These are phyloP conservation scores for Australoheros facetus DNA, from an alignment of 2,797 vertebrate genomes.

Conservation along the genomic window DNA sequence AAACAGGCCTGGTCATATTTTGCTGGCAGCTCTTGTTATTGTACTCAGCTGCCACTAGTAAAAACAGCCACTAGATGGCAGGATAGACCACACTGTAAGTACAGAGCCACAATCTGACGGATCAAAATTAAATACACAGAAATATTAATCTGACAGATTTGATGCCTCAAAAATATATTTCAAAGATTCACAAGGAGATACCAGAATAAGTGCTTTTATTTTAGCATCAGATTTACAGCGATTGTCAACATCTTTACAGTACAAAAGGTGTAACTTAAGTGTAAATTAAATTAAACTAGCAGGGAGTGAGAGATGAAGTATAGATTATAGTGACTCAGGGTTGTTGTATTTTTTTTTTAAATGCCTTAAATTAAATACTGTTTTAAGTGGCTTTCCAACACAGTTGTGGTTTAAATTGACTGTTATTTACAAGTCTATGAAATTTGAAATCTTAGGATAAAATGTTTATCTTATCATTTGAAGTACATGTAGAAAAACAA, in stretches of 20 bases:
- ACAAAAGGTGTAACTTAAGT: slow-evolving; percentile 52
- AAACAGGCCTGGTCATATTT: not conserved
- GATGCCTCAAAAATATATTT: not conserved
- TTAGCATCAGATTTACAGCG: slow-evolving; percentile 84
- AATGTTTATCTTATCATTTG: slow-evolving; percentile 15
- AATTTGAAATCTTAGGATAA: slow-evolving; percentile 37
- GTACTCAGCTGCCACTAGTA: slow-evolving; percentile 25
- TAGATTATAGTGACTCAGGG: slow-evolving; percentile 52
- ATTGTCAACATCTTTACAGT: slow-evolving; percentile 92
- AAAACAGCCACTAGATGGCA: slow-evolving; percentile 73
- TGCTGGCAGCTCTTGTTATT: not conserved
- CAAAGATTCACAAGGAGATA: slow-evolving; percentile 35
- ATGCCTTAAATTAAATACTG: slow-evolving; percentile 70
- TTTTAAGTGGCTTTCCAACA: slow-evolving; percentile 81
- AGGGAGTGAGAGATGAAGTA: slow-evolving; percentile 66
- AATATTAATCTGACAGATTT: not conserved
- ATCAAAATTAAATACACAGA: not conserved
- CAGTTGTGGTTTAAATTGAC: slow-evolving; percentile 72
- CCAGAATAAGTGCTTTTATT: slow-evolving; percentile 86
- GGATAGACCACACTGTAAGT: slow-evolving; percentile 48
- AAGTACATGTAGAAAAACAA: slow-evolving; percentile 54
- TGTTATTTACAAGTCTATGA: slow-evolving; percentile 24
- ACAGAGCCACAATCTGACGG: not conserved
- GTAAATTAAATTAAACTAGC: slow-evolving; percentile 60
- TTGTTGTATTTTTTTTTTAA: slow-evolving; percentile 44